Evolutionary conservation across 1,140 invertebrate genomes (phyloP).

Genomic region (Papilio xuthus): DNA sequence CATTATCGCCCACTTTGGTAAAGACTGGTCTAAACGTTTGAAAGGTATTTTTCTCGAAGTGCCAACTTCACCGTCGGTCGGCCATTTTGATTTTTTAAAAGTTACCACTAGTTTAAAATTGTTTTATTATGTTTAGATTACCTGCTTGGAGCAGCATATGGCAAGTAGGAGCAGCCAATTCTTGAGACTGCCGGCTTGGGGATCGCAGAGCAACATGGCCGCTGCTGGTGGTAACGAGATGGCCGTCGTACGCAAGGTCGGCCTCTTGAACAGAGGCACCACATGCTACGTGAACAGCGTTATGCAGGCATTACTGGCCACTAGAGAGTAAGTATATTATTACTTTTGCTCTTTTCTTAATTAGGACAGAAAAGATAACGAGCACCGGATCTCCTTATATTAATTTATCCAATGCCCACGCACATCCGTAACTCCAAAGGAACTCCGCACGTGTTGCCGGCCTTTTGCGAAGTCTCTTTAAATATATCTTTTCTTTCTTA

Average conservation of each 20-base stretch:
- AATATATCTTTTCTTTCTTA: too few species aligned
- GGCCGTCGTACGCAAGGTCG: constrained; percentile 82
- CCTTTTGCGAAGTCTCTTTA: not conserved
- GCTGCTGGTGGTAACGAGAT: constrained; percentile 31
- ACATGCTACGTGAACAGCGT: constrained; percentile 95
- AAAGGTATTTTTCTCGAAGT: not conserved
- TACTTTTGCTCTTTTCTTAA: not conserved
- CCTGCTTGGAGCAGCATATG: constrained; percentile 67
- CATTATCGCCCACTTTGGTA: too few species aligned
- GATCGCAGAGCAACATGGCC: constrained; percentile 46
- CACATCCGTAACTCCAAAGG: not conserved
- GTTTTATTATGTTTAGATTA: constrained; percentile 47
- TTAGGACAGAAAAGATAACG: not conserved
- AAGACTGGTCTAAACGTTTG: not conserved
- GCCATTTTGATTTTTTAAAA: not conserved
- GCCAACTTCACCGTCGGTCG: not conserved
- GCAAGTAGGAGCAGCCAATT: constrained; percentile 53
- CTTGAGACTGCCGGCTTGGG: constrained; percentile 55
- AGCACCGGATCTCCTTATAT: not conserved
- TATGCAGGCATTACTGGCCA: constrained; percentile 91
- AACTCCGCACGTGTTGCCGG: not conserved
- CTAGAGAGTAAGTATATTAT: constrained; percentile 85
- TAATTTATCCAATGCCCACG: not conserved
- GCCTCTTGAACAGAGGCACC: constrained; percentile 92
- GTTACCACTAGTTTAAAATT: not conserved